Evolutionary conservation across 2,888 invertebrate species (phyloP), one percentile per base, ranked within the genome.

Genomic region (Arctia plantaginis): DNA sequence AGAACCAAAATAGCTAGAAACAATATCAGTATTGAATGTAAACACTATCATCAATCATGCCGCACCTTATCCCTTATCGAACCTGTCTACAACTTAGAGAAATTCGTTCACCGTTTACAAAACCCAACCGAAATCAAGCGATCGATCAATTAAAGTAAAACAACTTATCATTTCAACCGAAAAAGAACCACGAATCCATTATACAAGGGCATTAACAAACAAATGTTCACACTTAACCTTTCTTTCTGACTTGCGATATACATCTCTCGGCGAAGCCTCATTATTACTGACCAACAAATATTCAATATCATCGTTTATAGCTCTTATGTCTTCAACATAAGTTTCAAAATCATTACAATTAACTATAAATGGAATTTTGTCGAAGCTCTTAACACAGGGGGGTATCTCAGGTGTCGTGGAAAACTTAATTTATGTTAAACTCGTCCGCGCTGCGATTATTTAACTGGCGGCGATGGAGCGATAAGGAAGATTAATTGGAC

Each of bases 191-290:
- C 90, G 91, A 93, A 94, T 93, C 92, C 94, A 94, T 94, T 94
- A 95, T 90, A 93, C 91, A 90, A 91, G 91, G 90, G 91, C 93
- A 94, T 95, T 94, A 93, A 94, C 94, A 94, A 95, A 95, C 95
- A 95, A 95, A 95, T 95, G 95, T 95, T 95, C 93, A 95, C 95
- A 95, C 94, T 95, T 94, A 94, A 95, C 95, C 94, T 95, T 93
- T 94, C 94, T 94, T 93, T 93, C 89, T 88, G 88, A 85, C 88
- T 88, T 86, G 88, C 88, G 94, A 94, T 94, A 94, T 92, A 91
- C 91, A 95, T 94, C 94, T 93, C 90, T 92, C 88, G 91, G 90
- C 91, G 93, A 92, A 91, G 90, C 89, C 91, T 94, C 93, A 94
- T 94, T 94, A 94, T 93, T 92, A 92, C 90, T 83, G 82, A 81